Evolutionary conservation across 2,797 vertebrate species (phyloP), one percentile per base, ranked within the genome.

Genomic region (Sebastes diaconus): DNA sequence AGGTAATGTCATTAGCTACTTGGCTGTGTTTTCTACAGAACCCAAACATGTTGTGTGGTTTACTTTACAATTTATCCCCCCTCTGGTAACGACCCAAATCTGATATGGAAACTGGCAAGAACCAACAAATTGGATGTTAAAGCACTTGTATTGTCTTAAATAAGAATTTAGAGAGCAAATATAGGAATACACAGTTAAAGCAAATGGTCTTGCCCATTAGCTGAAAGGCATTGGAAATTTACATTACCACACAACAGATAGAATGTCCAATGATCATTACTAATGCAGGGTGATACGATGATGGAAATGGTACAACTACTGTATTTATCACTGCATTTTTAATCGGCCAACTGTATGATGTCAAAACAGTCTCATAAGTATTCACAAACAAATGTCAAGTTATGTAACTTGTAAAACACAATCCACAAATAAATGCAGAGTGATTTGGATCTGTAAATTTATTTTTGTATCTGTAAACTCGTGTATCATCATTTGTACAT

Each of bases 1-100:
- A 97, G 96, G 96, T 97, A 95, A 79, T 36, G 1, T 50, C 14
- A 27, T 27, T 22, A 4, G 24, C 34, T 71, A 4, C 18, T 54
- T n/a, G 4, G 30, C 24, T 4, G 6, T 18, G 36, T 67, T 20
- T 6, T 61, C 2, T 6, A 18, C 4, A 13, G 59, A 16, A 32
- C 22, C 11, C 13, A 60, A 67, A 46, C 4, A 1, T 13, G 9
- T 6, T 64, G 8, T 80, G 1, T n/a, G n/a, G n/a, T n/a, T n/a
- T 24, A 29, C n/a, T 25, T n/a, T 22, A 24, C n/a, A 14, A 12
- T 14, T 3, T 59, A n/a, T 16, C 4, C 6, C 8, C 3, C 6
- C 5, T 3, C 4, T 13, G 1, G 16, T 6, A 46, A 25, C 5
- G 14, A 29, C 8, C 16, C 8, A 30, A 80, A 30, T 54, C 8